Base-by-base conservation (phyloP, 2,888 invertebrate genomes). In the Molorchus minor region DNA sequence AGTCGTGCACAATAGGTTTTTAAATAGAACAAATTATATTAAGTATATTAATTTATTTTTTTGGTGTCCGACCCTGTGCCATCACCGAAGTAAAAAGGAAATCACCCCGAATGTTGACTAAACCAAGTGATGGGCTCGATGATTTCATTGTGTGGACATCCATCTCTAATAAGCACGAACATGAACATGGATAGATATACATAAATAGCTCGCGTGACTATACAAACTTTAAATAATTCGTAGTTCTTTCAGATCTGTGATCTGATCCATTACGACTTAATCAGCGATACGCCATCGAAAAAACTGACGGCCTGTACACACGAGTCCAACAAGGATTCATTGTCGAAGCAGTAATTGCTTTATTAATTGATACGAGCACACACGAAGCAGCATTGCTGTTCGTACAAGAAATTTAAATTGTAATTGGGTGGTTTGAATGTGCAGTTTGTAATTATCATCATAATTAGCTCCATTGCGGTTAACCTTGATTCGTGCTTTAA, bases 41-140 rank as follows among this genome's bases (percentile, higher is more conserved):
- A n/a, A n/a, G n/a, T n/a, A n/a, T n/a, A n/a, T n/a, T n/a, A n/a
- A n/a, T n/a, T n/a, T n/a, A n/a, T n/a, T n/a, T n/a, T n/a, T n/a
- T n/a, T n/a, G n/a, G n/a, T n/a, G n/a, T n/a, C n/a, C n/a, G n/a
- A n/a, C n/a, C n/a, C 56, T 47, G 40, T 45, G 40, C 21, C 30
- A 33, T 30, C 15, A 44, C 45, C 40, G 35, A 43, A 59, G 51
- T 21, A 55, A 59, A 30, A 43, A 58, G 55, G 61, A 46, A 62
- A 62, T 52, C 56, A 47, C 41, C 52, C 21, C 56, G 41, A 58
- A 62, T 58, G 55, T 58, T 58, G 58, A 45, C 46, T 56, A 56
- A 58, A 51, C 21, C 52, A 47, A 58, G 56, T 53, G 56, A 62
- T 53, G 36, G 55, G 58, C 52, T 51, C 46, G 45, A 58, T 52